Conservation (phyloP, 2,797 vertebrate genomes). For the Coregonus ussuriensis region DNA sequence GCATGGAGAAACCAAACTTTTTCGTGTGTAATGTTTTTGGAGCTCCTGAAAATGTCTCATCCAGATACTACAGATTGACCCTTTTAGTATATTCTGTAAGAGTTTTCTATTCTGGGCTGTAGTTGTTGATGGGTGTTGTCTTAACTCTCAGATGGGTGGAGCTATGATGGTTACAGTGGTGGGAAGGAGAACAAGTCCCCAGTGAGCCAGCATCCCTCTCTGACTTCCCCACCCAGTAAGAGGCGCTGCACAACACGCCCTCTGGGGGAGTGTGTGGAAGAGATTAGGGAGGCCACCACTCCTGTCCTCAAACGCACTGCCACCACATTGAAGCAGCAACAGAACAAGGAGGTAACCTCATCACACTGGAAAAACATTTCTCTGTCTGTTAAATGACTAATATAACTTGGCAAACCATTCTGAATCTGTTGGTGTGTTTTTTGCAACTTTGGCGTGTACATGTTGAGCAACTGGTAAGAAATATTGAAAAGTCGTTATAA, state of each 20-base stretch:
- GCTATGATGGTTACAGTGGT: conserved; percentile 27
- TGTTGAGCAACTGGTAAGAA: background rate
- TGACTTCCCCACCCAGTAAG: conserved; percentile 59
- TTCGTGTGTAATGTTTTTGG: too few species aligned
- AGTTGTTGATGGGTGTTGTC: conserved; percentile 8
- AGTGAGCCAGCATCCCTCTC: conserved; percentile 16
- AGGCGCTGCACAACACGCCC: conserved; percentile 62
- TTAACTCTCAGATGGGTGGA: conserved; percentile 53
- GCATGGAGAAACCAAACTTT: too few species aligned
- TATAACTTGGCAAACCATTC: background rate
- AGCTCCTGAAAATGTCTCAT: too few species aligned
- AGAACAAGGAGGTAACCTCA: conserved; percentile 55
- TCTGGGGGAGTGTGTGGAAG: conserved; percentile 45
- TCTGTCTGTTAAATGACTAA: background rate
- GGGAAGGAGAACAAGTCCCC: conserved; percentile 67
- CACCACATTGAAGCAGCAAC: conserved; percentile 38
- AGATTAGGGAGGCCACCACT: conserved; percentile 65
- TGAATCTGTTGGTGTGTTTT: background rate
- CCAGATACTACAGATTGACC: too few species aligned
- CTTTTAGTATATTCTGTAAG: background rate
- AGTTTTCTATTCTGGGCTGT: background rate
- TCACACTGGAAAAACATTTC: background rate
- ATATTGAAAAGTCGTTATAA: background rate
- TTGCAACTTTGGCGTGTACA: background rate
- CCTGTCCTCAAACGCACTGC: conserved; percentile 36